Evolutionary conservation across 1,140 invertebrate genomes (phyloP).

Genomic region (Pemphigus obesinymphae): DNA sequence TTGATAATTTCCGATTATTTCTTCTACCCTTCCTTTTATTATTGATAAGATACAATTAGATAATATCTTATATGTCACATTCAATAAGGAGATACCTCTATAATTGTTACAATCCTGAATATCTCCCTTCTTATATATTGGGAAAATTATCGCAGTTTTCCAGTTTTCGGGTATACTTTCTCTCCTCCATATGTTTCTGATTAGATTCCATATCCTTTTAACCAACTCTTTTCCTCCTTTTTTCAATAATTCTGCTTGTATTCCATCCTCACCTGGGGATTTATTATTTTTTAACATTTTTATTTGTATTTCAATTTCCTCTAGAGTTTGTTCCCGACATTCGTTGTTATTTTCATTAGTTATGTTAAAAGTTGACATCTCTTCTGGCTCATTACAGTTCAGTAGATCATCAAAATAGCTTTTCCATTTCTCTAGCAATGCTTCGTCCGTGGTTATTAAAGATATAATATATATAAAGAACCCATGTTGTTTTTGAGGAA

Average conservation of each 20-base stretch:
- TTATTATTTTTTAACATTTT: not conserved
- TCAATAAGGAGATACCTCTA: conserved; percentile 15
- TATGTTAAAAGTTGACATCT: not conserved
- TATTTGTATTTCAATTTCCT: not conserved
- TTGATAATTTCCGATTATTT: too few relatives aligned
- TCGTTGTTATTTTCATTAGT: not conserved
- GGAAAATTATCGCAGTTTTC: conserved; percentile 44
- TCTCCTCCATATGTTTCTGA: not conserved
- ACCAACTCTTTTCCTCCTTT: not conserved
- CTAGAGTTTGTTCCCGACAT: not conserved
- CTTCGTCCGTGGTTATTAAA: not conserved
- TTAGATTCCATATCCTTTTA: not conserved
- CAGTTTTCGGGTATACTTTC: conserved; percentile 45
- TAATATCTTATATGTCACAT: not conserved
- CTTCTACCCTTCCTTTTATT: too few relatives aligned
- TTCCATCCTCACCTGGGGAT: not conserved
- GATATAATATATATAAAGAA: too few relatives aligned
- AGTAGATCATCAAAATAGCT: not conserved
- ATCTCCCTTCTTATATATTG: conserved; percentile 47
- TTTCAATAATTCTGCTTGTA: not conserved
- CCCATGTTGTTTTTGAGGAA: not conserved
- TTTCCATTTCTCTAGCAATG: not conserved
- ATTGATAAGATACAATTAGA: not conserved
- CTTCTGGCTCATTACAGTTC: not conserved
- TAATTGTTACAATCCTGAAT: conserved; percentile 45